phyloP scores from a whole-genome alignment of 2,113 vertebrate genomes.

The Semicossyphus pulcher region DNA sequence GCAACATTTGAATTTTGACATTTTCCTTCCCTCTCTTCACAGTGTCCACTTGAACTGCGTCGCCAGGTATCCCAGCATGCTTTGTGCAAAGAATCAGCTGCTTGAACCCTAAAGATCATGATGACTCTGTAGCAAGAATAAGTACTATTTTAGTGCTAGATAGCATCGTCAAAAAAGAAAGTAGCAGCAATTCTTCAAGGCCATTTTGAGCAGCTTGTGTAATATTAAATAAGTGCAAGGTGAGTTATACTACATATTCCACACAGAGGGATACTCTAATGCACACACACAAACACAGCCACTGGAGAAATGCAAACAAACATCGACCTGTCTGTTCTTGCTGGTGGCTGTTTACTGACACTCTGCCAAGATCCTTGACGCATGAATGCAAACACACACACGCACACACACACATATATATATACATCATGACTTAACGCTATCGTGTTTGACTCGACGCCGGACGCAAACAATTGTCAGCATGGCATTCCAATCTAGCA shows the following conservation, averaged over 20 bases:
- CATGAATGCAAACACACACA: constrained; percentile 4
- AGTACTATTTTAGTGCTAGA: too few species aligned
- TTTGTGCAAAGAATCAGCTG: too few species aligned
- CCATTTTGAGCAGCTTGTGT: constrained; percentile 6
- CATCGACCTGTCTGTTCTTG: constrained; percentile 78
- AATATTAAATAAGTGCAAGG: constrained; percentile 35
- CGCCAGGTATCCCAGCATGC: too few species aligned
- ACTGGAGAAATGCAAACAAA: constrained; percentile 67
- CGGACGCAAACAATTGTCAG: background rate
- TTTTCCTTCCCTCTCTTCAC: too few species aligned
- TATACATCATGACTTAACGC: background rate
- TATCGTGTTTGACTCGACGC: background rate
- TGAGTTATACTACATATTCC: constrained; percentile 4
- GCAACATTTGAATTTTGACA: too few species aligned
- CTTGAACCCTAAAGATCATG: too few species aligned
- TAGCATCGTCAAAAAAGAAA: too few species aligned
- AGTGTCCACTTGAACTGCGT: too few species aligned
- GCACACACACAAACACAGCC: constrained; percentile 37
- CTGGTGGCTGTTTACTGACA: constrained; percentile 74
- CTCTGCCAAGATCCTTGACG: constrained; percentile 49
- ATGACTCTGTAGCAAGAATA: too few species aligned
- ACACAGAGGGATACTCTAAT: constrained; percentile 17
- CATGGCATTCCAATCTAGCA: constrained; percentile 9
- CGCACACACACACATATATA: background rate
- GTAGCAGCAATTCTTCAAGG: background rate